phyloP scores from a whole-genome alignment of 2,797 vertebrate species.

The Sardinella longiceps region DNA sequence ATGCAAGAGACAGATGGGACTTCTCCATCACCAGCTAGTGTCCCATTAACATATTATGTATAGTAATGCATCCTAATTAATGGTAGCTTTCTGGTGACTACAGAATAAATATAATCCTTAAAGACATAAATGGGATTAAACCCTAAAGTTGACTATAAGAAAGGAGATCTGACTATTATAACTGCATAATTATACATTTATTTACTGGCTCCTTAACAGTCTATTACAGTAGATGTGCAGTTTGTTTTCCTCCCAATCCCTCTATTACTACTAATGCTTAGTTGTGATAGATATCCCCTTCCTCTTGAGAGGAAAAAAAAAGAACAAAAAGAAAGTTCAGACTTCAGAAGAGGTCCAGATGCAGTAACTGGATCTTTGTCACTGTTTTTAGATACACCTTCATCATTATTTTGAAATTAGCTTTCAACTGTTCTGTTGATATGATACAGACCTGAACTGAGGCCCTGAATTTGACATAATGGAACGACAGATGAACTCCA shows the following conservation, averaged over 20 bases:
- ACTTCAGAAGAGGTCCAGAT: neutral
- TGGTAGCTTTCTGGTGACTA: neutral
- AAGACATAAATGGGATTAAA: neutral
- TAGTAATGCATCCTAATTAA: no score
- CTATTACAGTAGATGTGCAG: neutral
- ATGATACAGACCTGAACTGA: neutral
- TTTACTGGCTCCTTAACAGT: neutral
- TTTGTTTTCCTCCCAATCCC: neutral
- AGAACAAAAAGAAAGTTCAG: neutral
- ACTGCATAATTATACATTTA: neutral
- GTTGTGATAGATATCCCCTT: no score
- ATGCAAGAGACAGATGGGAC: neutral
- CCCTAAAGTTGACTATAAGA: neutral
- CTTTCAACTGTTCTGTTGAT: neutral
- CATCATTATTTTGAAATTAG: neutral
- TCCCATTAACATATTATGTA: neutral
- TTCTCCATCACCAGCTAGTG: neutral
- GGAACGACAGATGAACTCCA: constrained; percentile 1
- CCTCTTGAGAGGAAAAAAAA: neutral
- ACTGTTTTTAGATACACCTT: neutral
- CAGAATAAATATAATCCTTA: neutral
- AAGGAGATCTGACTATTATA: neutral
- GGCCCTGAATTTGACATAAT: neutral
- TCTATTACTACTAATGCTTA: no score
- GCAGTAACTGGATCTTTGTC: neutral